phyloP scores from a whole-genome alignment of 2,797 vertebrate genomes.

The Pipistrellus nathusii region DNA sequence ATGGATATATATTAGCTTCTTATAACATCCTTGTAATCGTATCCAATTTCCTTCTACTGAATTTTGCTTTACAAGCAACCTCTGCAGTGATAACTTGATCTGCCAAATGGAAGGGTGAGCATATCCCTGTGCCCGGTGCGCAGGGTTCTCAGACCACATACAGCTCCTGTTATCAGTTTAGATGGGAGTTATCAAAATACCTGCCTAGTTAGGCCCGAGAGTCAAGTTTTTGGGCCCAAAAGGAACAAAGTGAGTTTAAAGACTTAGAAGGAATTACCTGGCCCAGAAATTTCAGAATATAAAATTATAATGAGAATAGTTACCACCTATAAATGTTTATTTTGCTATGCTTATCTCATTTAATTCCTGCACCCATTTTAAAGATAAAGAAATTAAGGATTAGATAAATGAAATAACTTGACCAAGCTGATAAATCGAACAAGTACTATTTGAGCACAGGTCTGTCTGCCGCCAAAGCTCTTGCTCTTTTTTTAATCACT shows the following conservation, averaged over 20 bases:
- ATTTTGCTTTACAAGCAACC: conserved; percentile 12
- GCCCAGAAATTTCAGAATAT: conserved; percentile 6
- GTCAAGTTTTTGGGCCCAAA: background rate
- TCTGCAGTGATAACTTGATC: conserved; percentile 26
- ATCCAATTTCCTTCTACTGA: conserved; percentile 8
- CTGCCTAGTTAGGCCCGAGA: background rate
- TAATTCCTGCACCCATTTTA: conserved; percentile 24
- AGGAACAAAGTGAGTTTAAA: conserved; percentile 25
- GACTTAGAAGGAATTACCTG: conserved; percentile 27
- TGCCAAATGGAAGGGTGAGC: background rate
- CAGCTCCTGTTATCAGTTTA: background rate
- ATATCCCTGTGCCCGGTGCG: background rate
- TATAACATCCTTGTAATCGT: conserved; percentile 27
- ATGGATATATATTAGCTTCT: background rate
- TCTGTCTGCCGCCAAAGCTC: too few relatives aligned
- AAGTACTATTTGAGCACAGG: too few relatives aligned
- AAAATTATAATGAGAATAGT: conserved; percentile 15
- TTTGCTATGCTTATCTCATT: background rate
- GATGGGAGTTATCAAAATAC: background rate
- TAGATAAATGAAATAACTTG: background rate
- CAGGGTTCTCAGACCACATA: background rate
- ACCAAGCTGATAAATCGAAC: too few relatives aligned
- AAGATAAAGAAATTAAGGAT: conserved; percentile 30
- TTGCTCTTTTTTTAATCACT: too few relatives aligned
- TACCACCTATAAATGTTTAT: conserved; percentile 16